A percentile compares a stretch with the other conserved stretches of the same genome.
Evolutionary conservation across 2,113 vertebrate species (phyloP).

Genomic region (Setophaga petechia): DNA sequence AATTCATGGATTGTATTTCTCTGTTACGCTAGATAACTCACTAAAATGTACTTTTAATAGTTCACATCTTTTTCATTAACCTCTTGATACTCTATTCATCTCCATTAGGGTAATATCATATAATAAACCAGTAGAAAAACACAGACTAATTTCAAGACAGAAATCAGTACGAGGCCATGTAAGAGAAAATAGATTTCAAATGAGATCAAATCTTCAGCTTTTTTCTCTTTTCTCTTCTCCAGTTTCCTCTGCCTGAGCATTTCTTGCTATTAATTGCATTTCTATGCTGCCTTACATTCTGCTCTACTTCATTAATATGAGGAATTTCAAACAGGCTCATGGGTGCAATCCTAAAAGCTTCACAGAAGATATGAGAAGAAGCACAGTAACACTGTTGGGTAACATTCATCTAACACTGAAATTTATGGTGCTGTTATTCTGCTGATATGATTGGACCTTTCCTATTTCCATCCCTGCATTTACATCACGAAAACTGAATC

Average conservation of each 20-base stretch:
- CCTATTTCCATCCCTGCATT: background rate
- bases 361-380: background rate
- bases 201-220: background rate
- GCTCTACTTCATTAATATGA: background rate
- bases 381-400: background rate
- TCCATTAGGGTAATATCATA: background rate
- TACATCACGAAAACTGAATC: background rate
- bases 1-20: background rate
- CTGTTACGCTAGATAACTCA: background rate
- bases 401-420: background rate
- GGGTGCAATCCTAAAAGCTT: background rate
- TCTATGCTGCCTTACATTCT: background rate
- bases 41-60: background rate
- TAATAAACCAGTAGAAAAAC: background rate
- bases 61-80: constrained; percentile 6
- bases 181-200: background rate
- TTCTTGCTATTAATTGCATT: background rate
- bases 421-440: background rate
- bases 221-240: background rate
- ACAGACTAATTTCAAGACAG: background rate
- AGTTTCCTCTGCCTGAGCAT: background rate
- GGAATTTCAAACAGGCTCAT: background rate
- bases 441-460: background rate
- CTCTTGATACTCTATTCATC: background rate
- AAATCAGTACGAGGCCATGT: background rate